Conservation (phyloP, 2,888 invertebrate genomes). For the Neria commutata region DNA sequence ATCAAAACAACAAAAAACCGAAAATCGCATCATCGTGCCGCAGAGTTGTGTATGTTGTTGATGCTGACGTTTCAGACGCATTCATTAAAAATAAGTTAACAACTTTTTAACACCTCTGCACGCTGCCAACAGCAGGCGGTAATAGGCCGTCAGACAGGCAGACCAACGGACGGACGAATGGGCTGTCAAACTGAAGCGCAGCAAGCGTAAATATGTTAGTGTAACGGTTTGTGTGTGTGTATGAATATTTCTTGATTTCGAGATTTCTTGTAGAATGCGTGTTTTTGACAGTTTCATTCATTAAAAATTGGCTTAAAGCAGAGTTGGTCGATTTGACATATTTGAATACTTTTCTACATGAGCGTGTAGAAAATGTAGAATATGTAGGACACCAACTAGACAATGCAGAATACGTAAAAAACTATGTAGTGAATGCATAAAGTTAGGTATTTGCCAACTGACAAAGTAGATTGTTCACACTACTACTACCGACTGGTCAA, state of each 20-base stretch:
- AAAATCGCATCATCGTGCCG: conserved; percentile 5
- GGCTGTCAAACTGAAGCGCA: not conserved
- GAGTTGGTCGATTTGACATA: no score
- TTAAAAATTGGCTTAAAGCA: conserved; percentile 14
- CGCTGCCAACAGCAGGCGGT: no score
- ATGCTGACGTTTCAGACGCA: conserved; percentile 38
- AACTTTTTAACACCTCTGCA: conserved; percentile 58
- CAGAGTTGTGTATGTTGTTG: conserved; percentile 4
- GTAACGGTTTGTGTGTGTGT: not conserved
- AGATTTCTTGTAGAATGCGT: not conserved
- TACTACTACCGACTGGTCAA: no score
- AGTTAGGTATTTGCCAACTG: no score
- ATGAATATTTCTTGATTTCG: not conserved
- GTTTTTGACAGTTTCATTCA: conserved; percentile 17
- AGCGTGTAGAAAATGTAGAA: no score
- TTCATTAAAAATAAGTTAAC: conserved; percentile 56
- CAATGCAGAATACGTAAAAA: no score
- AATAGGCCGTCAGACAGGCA: conserved; percentile 12
- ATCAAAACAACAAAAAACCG: not conserved
- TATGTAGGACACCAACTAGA: no score
- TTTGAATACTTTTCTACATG: no score
- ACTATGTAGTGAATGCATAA: no score
- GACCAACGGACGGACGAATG: not conserved
- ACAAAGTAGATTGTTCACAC: no score
- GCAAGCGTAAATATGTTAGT: not conserved